Percentiles rank a stretch among this genome's conserved stretches.
Conservation (phyloP, 2,797 vertebrate species). For the Euphonia xanthogaster region DNA sequence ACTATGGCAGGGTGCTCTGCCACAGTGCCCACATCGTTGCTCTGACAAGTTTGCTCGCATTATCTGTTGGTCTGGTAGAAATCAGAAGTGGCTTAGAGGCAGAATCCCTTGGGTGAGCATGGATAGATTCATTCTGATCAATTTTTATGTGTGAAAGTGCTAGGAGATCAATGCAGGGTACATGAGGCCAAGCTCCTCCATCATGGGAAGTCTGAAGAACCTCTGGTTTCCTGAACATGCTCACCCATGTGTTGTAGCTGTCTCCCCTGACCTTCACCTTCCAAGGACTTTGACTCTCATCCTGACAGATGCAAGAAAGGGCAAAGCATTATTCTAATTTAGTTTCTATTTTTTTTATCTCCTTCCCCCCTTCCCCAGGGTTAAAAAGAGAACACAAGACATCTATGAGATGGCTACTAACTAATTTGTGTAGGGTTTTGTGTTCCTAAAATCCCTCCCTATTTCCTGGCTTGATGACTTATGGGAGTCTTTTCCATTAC, state of each 20-base stretch:
- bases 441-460: conserved; percentile 2
- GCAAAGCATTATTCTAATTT: background rate
- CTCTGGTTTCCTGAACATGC: background rate
- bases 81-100: background rate
- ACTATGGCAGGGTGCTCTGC: accelerated
- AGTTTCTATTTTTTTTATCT: background rate
- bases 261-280: background rate
- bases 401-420: background rate
- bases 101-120: background rate
- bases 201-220: background rate
- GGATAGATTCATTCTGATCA: background rate
- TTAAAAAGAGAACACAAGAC: background rate
- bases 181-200: background rate
- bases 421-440: background rate
- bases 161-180: background rate
- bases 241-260: accelerated
- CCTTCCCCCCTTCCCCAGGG: background rate
- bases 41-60: background rate
- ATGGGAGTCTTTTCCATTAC: background rate
- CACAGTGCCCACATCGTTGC: accelerated
- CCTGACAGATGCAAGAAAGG: background rate
- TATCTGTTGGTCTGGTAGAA: background rate
- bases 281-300: background rate
- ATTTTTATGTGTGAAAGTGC: background rate
- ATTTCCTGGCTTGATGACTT: background rate